Base-by-base conservation (phyloP, 2,888 invertebrate species). In the Belgica antarctica region DNA sequence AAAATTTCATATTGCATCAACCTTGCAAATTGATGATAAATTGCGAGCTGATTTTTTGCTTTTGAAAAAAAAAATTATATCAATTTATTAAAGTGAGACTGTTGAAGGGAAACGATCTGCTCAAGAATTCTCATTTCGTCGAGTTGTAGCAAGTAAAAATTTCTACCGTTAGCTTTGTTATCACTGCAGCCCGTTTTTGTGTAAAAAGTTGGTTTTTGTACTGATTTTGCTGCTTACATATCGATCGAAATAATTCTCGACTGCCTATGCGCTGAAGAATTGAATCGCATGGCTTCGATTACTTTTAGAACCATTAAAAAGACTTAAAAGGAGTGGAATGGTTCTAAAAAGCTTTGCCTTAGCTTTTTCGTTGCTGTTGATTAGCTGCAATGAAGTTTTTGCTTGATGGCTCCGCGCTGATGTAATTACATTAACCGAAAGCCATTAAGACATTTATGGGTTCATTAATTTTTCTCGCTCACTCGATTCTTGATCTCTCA, bases 311-410 rank as follows among this genome's bases (percentile, higher is more conserved):
- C 19, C 52, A 66, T 66, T 66, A 66, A 66, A 66, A 66, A 52
- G 52, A 52, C 52, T 22, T 52, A 22, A 52, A 22, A 52, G 22
- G 52, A 17, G 22, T 52, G 52, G 22, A 52, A 52, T 52, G 52
- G 5, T 31, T 31, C 12, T 12, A 31, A 12, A 31, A 5, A 31
- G n/a, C n/a, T n/a, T n/a, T n/a, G n/a, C 3, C 41, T 41, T 41
- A 41, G 41, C 15, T 41, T 36, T 34, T 36, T 46, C 15, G 41
- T 31, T n/a, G 27, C 52, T 52, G 52, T 66, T 66, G 66, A 66
- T 66, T 66, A 66, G 52, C 46, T 47, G 19, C 52, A 66, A 66
- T 52, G 66, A 66, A 66, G 46, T 66, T 52, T 66, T 46, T 65
- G n/a, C 27, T 15, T 47, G 52, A 66, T 66, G 52, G 46, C 52